A percentile compares a stretch with the other conserved stretches of the same genome.
These are phyloP conservation scores for Zaprionus gabonicus DNA, from an alignment of 1,140 invertebrate genomes.

Conservation along the genomic window DNA sequence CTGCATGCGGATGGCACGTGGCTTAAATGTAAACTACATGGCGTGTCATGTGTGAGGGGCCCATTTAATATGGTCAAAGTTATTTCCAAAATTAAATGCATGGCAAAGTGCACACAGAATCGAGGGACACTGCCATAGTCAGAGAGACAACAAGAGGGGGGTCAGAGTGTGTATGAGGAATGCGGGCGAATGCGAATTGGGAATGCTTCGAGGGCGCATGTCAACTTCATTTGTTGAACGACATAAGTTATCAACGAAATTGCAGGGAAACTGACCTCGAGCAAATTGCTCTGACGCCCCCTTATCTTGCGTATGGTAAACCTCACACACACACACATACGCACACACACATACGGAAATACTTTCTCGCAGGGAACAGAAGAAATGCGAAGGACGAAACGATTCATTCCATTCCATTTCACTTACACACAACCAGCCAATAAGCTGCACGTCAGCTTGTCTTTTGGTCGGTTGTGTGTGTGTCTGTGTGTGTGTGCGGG, in stretches of 20 bases:
- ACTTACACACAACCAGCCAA: slow-evolving; percentile 68
- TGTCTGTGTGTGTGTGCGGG: slow-evolving; percentile 16
- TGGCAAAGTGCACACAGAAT: slow-evolving; percentile 29
- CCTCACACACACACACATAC: slow-evolving; percentile 40
- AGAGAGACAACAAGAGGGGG: background rate
- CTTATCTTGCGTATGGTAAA: slow-evolving; percentile 72
- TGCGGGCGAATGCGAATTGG: slow-evolving; percentile 14
- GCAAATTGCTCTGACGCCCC: slow-evolving; percentile 75
- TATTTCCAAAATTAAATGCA: slow-evolving; percentile 74
- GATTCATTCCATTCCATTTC: slow-evolving; percentile 80
- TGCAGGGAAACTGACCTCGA: slow-evolving; percentile 73
- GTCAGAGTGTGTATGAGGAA: background rate
- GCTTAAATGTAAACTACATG: slow-evolving; percentile 53
- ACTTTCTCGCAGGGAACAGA: slow-evolving; percentile 6
- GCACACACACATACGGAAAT: slow-evolving; percentile 10
- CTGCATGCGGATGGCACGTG: slow-evolving; percentile 33
- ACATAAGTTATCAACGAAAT: slow-evolving; percentile 81
- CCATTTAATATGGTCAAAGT: slow-evolving; percentile 71
- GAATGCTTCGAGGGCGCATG: slow-evolving; percentile 51
- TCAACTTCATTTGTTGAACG: slow-evolving; percentile 81
- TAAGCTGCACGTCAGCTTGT: slow-evolving; percentile 67
- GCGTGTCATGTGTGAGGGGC: slow-evolving; percentile 53
- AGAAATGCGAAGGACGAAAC: slow-evolving; percentile 46
- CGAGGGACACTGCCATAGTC: slow-evolving; percentile 19
- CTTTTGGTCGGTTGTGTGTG: background rate